Evolutionary conservation across 2,113 vertebrate species (phyloP), one percentile per base, ranked within the genome.

Genomic region (Osmerus eperlanus): DNA sequence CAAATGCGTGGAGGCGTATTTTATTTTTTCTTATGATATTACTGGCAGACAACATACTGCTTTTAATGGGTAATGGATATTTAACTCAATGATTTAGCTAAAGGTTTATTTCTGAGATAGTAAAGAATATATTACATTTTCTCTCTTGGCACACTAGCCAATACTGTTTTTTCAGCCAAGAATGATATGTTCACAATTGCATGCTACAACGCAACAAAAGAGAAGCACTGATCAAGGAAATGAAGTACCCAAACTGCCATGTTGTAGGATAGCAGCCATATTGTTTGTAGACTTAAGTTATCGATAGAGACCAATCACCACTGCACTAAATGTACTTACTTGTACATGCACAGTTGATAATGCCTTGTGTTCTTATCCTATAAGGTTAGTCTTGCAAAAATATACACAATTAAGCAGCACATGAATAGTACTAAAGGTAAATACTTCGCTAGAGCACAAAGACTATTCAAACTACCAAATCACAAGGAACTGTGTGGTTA

Each of bases 261-360:
- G 86, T 89, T 85, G 74, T 91, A 93, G 91, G 91, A 93, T 90
- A 92, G 91, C 88, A 93, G 91, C 91, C 91, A 93, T 93, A 86
- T 11, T 47, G 41, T 47, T 47, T 77, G 72, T 79, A 83, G 80
- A 83, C 80, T 84, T 72, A 29, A 84, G 80, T 67, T 77, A 65
- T 54, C 73, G 54, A 47, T 29, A 80, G 77, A 85, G 79, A 85
- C 72, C 32, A 68, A 79, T 79, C 41, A 11, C 75, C 82, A 63
- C 81, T 88, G 86, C 87, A 88, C 85, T 86, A 84, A 82, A 68
- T 65, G 78, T 79, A 82, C 86, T 56, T 69, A 29, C 65, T 69
- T 19, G 77, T 78, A 80, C 74, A 72, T 75, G 83, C 83, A 81
- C 85, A 83, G 62, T 66, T 65, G 58, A 70, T 63, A 76, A 73